Evolutionary conservation across 2,113 vertebrate genomes (phyloP), one percentile per base, ranked within the genome.

Genomic region (Edolisoma coerulescens): DNA sequence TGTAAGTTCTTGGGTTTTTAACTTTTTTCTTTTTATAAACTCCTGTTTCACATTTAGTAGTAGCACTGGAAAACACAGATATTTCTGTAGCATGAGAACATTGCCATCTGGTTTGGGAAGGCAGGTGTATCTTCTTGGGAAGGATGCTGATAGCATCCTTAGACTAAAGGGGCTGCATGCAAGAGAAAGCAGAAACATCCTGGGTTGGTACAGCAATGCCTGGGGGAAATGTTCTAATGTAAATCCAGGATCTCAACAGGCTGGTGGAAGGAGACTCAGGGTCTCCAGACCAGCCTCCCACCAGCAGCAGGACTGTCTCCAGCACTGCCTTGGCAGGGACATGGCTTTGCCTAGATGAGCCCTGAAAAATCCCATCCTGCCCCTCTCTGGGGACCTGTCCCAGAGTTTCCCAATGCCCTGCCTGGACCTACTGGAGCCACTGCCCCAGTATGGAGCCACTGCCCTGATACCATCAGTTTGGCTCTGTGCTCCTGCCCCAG

Each of bases 291-390:
- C 60, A 81, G 17, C 16, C 30, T 92, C 45, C 35, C 54, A 56
- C 41, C 6, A 6, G 63, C 50, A 77, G 68, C 63, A 77, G 68
- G 45, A n/a, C 9, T 26, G 10, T 26, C 59, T 76, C 50, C 60
- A 84, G 57, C 47, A 30, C 35, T 35, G 37, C 15, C 21, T 13
- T 1, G 12, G 22, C 0, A 0, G 45, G 16, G 47, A 24, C 17
- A 1, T 35, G 53, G 24, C 63, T 92, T 79, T 56, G 14, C 42
- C 53, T 53, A 16, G 32, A 16, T 42, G 24, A 78, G 9, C 30
- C 22, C 52, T 59, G 52, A 35, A 56, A 67, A 87, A 50, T 18
- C 28, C 45, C 23, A 23, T 28, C 68, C 59, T 78, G 18, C 35
- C 35, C 7, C 30, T 71, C 74, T 68, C 27, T 59, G 20, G 37